These are phyloP conservation scores for Anodontia alba DNA, from an alignment of 2,888 invertebrate genomes.

Conservation along the genomic window DNA sequence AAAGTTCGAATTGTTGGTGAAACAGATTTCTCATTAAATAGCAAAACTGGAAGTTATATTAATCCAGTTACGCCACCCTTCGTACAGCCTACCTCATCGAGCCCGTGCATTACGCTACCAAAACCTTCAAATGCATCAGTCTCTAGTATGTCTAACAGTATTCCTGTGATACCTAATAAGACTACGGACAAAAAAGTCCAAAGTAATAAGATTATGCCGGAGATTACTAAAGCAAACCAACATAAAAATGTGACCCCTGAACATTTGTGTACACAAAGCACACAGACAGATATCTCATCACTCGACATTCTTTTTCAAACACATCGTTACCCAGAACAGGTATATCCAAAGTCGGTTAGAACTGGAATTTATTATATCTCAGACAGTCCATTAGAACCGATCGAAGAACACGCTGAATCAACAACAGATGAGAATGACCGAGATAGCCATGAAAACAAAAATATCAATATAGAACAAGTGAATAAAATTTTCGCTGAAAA, in stretches of 20 bases:
- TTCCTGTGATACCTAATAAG: too few species aligned
- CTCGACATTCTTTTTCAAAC: not conserved
- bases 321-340: not conserved
- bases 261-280: not conserved
- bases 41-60: too few species aligned
- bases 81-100: too few species aligned
- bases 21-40: too few species aligned
- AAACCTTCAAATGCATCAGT: too few species aligned
- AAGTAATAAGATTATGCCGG: too few species aligned
- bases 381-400: conserved; percentile 4
- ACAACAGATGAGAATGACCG: not conserved
- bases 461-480: too few species aligned
- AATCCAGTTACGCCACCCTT: too few species aligned
- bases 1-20: not conserved
- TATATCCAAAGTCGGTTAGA: conserved; percentile 1
- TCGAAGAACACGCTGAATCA: not conserved
- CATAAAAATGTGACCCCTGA: not conserved
- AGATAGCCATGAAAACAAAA: not conserved
- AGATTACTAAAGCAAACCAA: too few species aligned
- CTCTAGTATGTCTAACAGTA: too few species aligned
- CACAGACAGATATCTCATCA: not conserved
- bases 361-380: not conserved
- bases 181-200: too few species aligned
- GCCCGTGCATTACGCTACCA: too few species aligned
- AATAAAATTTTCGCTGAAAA: not conserved